A percentile compares a stretch with the other conserved stretches of the same genome.
phyloP scores from a whole-genome alignment of 2,113 vertebrate genomes.

The Chamaea fasciata region DNA sequence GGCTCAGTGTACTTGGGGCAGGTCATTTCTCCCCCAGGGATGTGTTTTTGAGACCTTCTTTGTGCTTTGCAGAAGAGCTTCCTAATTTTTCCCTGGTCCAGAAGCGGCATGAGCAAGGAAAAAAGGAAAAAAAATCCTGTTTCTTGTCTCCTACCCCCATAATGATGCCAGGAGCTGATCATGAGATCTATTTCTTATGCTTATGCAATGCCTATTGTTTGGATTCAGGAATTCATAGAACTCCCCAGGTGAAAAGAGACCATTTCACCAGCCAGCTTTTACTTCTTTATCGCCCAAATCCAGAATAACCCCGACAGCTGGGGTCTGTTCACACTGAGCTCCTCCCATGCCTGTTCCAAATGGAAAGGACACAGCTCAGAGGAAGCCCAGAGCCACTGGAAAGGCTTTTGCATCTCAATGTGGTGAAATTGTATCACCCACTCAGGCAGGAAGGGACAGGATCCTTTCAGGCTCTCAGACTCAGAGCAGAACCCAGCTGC shows the following conservation, averaged over 20 bases:
- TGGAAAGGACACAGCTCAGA: neutral
- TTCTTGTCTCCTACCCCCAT: neutral
- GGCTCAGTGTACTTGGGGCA: neutral
- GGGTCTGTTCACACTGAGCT: neutral
- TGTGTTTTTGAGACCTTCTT: neutral
- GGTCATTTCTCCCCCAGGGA: neutral
- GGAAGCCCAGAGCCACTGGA: neutral
- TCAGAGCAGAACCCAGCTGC: neutral
- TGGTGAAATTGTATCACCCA: neutral
- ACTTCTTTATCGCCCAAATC: neutral
- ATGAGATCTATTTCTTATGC: neutral
- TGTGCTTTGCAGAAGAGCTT: neutral
- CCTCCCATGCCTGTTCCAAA: neutral
- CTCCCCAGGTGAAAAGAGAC: neutral
- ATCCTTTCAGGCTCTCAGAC: neutral
- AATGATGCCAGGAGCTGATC: neutral
- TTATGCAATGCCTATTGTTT: neutral
- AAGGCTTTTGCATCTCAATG: neutral
- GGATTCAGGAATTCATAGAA: neutral
- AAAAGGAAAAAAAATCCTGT: accelerated
- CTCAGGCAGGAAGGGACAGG: neutral
- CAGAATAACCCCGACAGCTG: neutral
- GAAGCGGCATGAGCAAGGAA: neutral
- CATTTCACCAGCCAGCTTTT: neutral
- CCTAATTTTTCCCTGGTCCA: neutral